Evolutionary conservation across 2,888 invertebrate species (phyloP), one percentile per base, ranked within the genome.

Genomic region (Aquatica leii): DNA sequence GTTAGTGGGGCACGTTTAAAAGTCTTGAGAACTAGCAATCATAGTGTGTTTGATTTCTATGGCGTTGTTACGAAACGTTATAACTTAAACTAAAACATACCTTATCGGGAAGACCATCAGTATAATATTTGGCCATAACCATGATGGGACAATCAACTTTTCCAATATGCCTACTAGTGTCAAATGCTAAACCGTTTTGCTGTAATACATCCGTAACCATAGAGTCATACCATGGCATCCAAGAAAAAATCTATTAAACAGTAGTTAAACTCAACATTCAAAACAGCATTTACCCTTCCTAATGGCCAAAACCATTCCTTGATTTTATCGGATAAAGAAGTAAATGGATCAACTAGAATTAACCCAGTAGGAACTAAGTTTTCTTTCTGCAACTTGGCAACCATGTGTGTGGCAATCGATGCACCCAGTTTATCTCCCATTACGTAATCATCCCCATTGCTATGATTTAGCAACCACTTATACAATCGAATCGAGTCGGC

Each of bases 371-470:
- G 67, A 43, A 61, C 55, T 3, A 70, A 48, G 34, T 65, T 54
- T 3, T 59, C 21, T 4, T 66, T 62, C 4, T 65, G 54, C 14
- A 79, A 57, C 35, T 57, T 57, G n/a, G 73, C 65, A 15, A 73
- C 59, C 1, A 76, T 76, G 43, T 71, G 72, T 12, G 76, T 71
- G 5, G 77, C 76, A 61, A 80, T 61, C 21, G 78, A 73, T 17
- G 78, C 71, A 0, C 80, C 80, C 48, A 80, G 63, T 2, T 79
- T 79, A 65, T 80, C 79, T 0, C 78, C 79, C 78, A 78, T 80
- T 46, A 80, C 67, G 67, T 75, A 80, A 59, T 80, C 76, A 9
- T 68, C 70, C 5, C 72, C 67, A n/a, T 69, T 51, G 5, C 76
- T 76, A 50, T 69, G 71, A 12, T 69, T 71, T 35, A 49, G 31